These are phyloP conservation scores for Hedya salicella DNA, from an alignment of 2,888 invertebrate genomes.

Conservation along the genomic window DNA sequence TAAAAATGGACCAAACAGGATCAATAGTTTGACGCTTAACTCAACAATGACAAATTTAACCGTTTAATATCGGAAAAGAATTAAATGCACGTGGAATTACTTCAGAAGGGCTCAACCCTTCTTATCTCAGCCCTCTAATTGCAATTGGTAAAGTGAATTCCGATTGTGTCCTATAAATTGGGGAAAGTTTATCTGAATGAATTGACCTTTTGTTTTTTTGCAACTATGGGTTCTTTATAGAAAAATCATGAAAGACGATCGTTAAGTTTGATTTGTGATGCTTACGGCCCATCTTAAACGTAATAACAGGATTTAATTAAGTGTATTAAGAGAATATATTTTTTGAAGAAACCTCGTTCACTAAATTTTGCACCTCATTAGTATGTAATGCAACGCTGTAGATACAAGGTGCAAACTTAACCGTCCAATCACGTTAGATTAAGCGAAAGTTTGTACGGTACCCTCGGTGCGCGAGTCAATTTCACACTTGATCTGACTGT, in stretches of 20 bases:
- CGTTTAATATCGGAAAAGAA: constrained; percentile 32
- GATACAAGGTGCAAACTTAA: too few relatives aligned
- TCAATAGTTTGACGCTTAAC: background rate
- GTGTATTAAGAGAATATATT: too few relatives aligned
- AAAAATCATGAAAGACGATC: background rate
- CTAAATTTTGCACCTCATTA: too few relatives aligned
- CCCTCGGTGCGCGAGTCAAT: too few relatives aligned
- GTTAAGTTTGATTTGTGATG: too few relatives aligned
- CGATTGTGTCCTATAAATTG: constrained; percentile 45
- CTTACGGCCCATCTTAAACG: too few relatives aligned
- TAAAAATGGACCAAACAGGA: background rate
- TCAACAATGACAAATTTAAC: constrained; percentile 14
- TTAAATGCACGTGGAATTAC: constrained; percentile 34
- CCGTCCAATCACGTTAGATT: too few relatives aligned
- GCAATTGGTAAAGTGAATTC: constrained; percentile 46
- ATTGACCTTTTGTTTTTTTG: constrained; percentile 44
- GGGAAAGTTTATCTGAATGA: constrained; percentile 41
- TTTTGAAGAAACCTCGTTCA: too few relatives aligned
- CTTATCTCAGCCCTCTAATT: constrained; percentile 46
- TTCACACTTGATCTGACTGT: too few relatives aligned
- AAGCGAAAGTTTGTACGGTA: too few relatives aligned
- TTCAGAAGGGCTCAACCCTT: constrained; percentile 41
- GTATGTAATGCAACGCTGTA: too few relatives aligned
- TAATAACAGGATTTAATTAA: too few relatives aligned
- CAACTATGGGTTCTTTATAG: constrained; percentile 7